phyloP scores from a whole-genome alignment of 2,113 vertebrate genomes.

The Synchiropus splendidus region DNA sequence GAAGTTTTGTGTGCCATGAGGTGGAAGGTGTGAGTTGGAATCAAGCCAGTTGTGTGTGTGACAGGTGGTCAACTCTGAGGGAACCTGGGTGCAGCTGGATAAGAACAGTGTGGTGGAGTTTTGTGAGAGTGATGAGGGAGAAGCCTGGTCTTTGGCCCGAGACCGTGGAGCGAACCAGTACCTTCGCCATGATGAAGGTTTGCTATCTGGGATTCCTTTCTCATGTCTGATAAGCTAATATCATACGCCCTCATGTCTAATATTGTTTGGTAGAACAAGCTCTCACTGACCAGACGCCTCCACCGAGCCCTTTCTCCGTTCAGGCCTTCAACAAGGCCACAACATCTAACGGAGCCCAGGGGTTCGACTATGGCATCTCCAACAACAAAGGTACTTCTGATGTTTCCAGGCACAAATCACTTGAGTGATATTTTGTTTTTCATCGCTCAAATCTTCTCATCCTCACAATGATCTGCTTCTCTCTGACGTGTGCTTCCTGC shows the following conservation, averaged over 20 bases:
- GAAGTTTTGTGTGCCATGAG: neutral
- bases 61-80: conserved; percentile 96
- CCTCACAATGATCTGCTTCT: conserved; percentile 4
- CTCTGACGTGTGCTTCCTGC: neutral
- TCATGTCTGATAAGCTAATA: too few species aligned
- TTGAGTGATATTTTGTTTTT: neutral
- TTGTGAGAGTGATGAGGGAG: conserved; percentile 98
- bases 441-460: neutral
- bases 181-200: conserved; percentile 93
- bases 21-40: conserved; percentile 23
- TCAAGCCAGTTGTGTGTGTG: conserved; percentile 68
- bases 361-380: conserved; percentile 93
- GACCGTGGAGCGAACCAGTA: conserved; percentile 96
- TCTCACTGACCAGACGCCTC: conserved; percentile 88
- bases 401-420: neutral
- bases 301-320: conserved; percentile 92
- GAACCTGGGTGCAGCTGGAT: conserved; percentile 97
- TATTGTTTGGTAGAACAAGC: conserved; percentile 75
- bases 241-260: neutral
- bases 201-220: conserved; percentile 27
- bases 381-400: conserved; percentile 85
- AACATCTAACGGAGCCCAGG: conserved; percentile 79
- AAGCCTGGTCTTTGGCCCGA: conserved; percentile 96
- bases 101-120: conserved; percentile 99
- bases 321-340: conserved; percentile 86